Conservation (phyloP, 1,140 invertebrate genomes). For the Oncopeltus fasciatus region DNA sequence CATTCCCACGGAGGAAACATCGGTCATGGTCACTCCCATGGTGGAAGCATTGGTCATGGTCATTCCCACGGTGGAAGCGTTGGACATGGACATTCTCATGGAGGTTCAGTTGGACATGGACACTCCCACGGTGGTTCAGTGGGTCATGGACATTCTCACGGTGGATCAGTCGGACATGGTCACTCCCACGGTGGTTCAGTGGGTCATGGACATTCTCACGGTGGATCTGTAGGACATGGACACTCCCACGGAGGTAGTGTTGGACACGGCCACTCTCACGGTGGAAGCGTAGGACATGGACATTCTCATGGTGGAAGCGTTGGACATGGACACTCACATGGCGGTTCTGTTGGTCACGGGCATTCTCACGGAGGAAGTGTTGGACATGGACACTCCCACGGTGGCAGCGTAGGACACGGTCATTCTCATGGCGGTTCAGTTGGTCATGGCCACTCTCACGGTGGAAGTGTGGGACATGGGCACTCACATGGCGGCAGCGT, state of each 20-base stretch:
- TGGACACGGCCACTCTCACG: slow-evolving; percentile 15
- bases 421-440: slow-evolving; percentile 15
- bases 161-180: slow-evolving; percentile 13
- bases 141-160: slow-evolving; percentile 13
- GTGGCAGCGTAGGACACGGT: slow-evolving; percentile 16
- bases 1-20: slow-evolving; percentile 7
- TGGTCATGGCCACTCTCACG: slow-evolving; percentile 16
- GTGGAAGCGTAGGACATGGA: slow-evolving; percentile 15
- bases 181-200: slow-evolving; percentile 13
- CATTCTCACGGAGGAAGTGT: slow-evolving; percentile 15
- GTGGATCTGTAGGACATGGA: slow-evolving; percentile 13
- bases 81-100: slow-evolving; percentile 13
- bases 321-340: slow-evolving; percentile 17
- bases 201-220: slow-evolving; percentile 15
- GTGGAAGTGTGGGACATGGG: slow-evolving; percentile 15
- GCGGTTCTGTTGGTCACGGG: slow-evolving; percentile 13
- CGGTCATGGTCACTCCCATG: slow-evolving; percentile 13
- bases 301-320: slow-evolving; percentile 15
- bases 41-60: slow-evolving; percentile 6
- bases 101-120: slow-evolving; percentile 11
- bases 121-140: slow-evolving; percentile 11
- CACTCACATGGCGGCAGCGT: slow-evolving; percentile 14
- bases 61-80: slow-evolving; percentile 12
- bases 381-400: slow-evolving; percentile 17
- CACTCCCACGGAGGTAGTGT: slow-evolving; percentile 14